Percentiles rank a stretch among this genome's conserved stretches.
Conservation (phyloP, 1,140 invertebrate species). For the Prorops nasuta region DNA sequence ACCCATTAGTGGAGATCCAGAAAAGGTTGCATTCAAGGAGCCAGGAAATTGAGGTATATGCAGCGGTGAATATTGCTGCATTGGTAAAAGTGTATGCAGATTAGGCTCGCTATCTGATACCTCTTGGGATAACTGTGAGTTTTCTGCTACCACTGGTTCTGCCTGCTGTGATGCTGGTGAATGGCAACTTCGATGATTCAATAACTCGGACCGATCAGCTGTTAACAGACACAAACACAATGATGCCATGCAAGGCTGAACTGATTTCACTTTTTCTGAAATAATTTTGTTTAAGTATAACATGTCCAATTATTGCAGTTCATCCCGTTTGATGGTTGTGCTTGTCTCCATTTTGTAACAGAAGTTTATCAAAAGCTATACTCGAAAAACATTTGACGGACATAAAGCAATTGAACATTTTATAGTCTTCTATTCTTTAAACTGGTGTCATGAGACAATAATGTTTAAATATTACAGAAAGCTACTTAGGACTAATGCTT, state of each 20-base stretch:
- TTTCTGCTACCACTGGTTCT: slow-evolving; percentile 24
- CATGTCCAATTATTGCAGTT: slow-evolving; percentile 39
- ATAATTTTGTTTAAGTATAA: slow-evolving; percentile 18
- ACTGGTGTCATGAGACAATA: too few species aligned
- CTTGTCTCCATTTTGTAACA: slow-evolving; percentile 50
- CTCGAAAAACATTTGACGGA: too few species aligned
- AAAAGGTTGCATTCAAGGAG: slow-evolving; percentile 28
- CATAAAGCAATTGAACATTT: too few species aligned
- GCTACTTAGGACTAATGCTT: slow-evolving; percentile 1
- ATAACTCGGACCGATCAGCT: slow-evolving; percentile 31
- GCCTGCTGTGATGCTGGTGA: slow-evolving; percentile 31
- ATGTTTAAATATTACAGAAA: slow-evolving; percentile 5
- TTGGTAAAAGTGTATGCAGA: slow-evolving; percentile 47
- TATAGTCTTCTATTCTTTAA: too few species aligned
- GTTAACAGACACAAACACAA: slow-evolving; percentile 52
- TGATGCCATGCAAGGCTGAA: slow-evolving; percentile 50
- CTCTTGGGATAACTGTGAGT: slow-evolving; percentile 28
- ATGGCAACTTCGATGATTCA: slow-evolving; percentile 33
- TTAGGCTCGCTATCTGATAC: slow-evolving; percentile 38
- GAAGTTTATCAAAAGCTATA: too few species aligned
- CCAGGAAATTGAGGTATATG: slow-evolving; percentile 50
- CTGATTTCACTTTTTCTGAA: slow-evolving; percentile 31
- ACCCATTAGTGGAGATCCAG: slow-evolving; percentile 20
- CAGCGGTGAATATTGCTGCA: slow-evolving; percentile 50
- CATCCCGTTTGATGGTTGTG: slow-evolving; percentile 51